Evolutionary conservation across 2,888 invertebrate genomes (phyloP).

Genomic region (Pristionchus maxplancki): DNA sequence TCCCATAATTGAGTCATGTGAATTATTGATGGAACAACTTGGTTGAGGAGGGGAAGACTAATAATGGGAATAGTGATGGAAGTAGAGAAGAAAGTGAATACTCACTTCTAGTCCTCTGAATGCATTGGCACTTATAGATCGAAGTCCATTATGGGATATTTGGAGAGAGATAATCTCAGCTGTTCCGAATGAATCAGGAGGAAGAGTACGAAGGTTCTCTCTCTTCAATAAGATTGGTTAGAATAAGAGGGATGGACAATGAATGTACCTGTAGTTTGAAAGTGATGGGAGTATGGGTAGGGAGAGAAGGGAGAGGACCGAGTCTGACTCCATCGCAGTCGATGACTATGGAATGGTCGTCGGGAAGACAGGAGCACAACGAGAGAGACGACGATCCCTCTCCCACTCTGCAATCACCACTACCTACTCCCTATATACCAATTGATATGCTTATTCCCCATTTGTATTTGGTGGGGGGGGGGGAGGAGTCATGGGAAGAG

Average conservation of each 20-base stretch:
- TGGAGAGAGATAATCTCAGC: slow-evolving; percentile 61
- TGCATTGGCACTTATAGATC: slow-evolving; percentile 76
- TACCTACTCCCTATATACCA: neutral
- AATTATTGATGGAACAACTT: slow-evolving; percentile 34
- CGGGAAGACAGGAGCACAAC: slow-evolving; percentile 35
- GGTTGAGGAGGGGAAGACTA: neutral
- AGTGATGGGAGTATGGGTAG: slow-evolving; percentile 12
- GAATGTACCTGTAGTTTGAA: slow-evolving; percentile 15
- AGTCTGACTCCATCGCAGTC: slow-evolving; percentile 27
- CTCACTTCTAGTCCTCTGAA: slow-evolving; percentile 76
- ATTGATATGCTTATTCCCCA: neutral
- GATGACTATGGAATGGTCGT: slow-evolving; percentile 39
- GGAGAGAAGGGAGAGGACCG: neutral
- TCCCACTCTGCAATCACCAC: neutral
- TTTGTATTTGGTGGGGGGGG: neutral
- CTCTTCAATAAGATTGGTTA: neutral
- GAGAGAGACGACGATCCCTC: neutral
- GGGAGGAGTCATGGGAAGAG: neutral
- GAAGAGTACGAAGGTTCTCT: slow-evolving; percentile 1
- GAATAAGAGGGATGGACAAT: neutral
- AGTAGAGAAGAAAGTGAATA: slow-evolving; percentile 53
- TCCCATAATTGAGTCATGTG: slow-evolving; percentile 37
- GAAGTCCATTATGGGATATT: slow-evolving; percentile 73
- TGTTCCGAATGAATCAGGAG: slow-evolving; percentile 38
- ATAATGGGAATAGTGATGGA: neutral